Base-by-base conservation (phyloP, 1,140 invertebrate species). In the Pteromalus puparum region DNA sequence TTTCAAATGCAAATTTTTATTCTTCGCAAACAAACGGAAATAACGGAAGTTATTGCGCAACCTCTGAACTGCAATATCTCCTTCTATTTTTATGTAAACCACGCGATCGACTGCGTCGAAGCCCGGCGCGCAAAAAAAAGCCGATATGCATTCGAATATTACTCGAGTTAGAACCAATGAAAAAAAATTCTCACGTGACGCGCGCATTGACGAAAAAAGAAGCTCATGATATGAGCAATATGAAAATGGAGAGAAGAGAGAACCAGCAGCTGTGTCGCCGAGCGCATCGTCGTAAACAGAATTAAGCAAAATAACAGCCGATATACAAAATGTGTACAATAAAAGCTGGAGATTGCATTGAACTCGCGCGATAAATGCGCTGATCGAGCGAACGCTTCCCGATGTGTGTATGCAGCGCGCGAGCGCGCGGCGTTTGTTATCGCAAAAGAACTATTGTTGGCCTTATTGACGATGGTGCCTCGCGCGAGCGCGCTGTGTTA, bases 361-460 rank as follows among this genome's bases (percentile, higher is more conserved):
- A 92, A 92, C 88, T 86, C 87, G 73, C 73, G 76, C 87, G 90
- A 91, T 86, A 89, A 88, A 87, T 75, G 75, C 72, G 67, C 53
- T 65, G 68, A 80, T 78, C 82, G 79, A 83, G 84, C 85, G 85
- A 87, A 67, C 26, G 72, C 53, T 61, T 81, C 28, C 48, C 70
- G 70, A 74, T 61, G 46, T 75, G 13, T 53, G 38, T 38, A 67
- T 83, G 24, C 28, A 30, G 26, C 18, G n/a, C 30, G 30, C 30
- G 6, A 34, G 30, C 30, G n/a, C 34, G 34, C 26, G 24, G 26
- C 81, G 26, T 83, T 77, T 91, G 89, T 90, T 90, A 92, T 92
- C 90, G 86, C 53, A 92, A 91, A 91, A 88, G 89, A 91, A 91
- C 90, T 90, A 92, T 92, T 91, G 91, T 92, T 87, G 87, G 81